phyloP scores from a whole-genome alignment of 2,888 invertebrate species.

The Drosophila demipolita region DNA sequence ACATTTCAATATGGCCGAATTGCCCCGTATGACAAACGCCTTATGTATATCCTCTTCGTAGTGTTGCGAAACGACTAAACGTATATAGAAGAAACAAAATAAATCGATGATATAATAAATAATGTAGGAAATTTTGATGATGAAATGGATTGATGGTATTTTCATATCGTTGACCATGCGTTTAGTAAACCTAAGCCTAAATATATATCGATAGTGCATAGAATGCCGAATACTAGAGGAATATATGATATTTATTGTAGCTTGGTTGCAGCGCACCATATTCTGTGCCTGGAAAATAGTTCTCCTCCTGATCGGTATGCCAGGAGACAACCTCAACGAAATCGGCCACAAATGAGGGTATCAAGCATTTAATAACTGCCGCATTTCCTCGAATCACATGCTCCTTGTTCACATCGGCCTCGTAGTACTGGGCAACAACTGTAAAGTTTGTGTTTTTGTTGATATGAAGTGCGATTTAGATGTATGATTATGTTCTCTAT shows the following conservation, averaged over 20 bases:
- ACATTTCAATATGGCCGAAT: slow-evolving; percentile 94
- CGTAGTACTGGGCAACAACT: slow-evolving; percentile 96
- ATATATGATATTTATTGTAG: slow-evolving; percentile 7
- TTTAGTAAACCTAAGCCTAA: slow-evolving; percentile 63
- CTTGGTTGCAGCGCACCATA: slow-evolving; percentile 81
- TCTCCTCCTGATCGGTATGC: slow-evolving; percentile 89
- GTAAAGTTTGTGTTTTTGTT: slow-evolving; percentile 38
- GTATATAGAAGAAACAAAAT: slow-evolving; percentile 44
- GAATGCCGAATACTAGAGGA: slow-evolving; percentile 11
- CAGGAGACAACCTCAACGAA: slow-evolving; percentile 95
- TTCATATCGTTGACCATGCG: slow-evolving; percentile 57
- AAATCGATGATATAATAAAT: slow-evolving; percentile 34
- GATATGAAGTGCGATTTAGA: slow-evolving; percentile 15
- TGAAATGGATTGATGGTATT: slow-evolving; percentile 19
- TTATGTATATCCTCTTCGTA: slow-evolving; percentile 97
- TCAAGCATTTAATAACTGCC: slow-evolving; percentile 94
- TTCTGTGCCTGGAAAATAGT: slow-evolving; percentile 84
- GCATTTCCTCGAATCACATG: slow-evolving; percentile 95
- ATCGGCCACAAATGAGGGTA: slow-evolving; percentile 97
- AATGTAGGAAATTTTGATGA: slow-evolving; percentile 14
- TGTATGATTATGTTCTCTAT: slow-evolving; percentile 12
- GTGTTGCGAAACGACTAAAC: slow-evolving; percentile 93
- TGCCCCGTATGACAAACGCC: slow-evolving; percentile 95
- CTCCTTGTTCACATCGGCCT: slow-evolving; percentile 96
- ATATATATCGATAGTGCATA: slow-evolving; percentile 22